Evolutionary conservation across 1,140 invertebrate genomes (phyloP), one percentile per base, ranked within the genome.

Genomic region (Meloidogyne exigua): DNA sequence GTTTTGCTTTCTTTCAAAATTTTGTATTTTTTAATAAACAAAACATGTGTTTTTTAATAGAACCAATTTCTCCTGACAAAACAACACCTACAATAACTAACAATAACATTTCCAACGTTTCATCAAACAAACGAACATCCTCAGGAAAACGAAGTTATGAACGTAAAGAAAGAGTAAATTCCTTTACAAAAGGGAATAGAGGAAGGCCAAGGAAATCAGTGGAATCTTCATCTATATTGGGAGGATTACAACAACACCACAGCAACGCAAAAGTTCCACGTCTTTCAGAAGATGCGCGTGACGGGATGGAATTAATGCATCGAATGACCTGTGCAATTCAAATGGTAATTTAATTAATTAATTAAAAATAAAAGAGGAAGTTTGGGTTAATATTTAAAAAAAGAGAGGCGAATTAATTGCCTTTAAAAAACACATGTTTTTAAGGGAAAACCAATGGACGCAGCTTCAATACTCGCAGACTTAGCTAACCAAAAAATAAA

Each of bases 251-350:
- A n/a, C n/a, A 42, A 15, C 49, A 57, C 21, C 73, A 77, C 25
- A 32, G 77, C 39, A 57, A 21, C 57, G 62, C 63, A 9, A 81
- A 81, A 57, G 69, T 62, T 32, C 25, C 68, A 10, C 63, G 68
- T 32, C 23, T 82, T 23, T 84, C 82, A 32, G 74, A 70, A 15
- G 81, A 82, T 44, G 81, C 81, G 13, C 28, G 78, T 42, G 81
- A 82, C 18, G 81, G 81, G 2, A 82, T 82, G 42, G 81, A 82
- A 39, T 36, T 82, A 13, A 80, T 84, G 77, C 81, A 82, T 76
- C 72, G 65, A 32, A 73, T 73, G 72, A 73, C 72, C 7, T 65
- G 62, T 11, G 62, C 72, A 5, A 65, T 73, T 18, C 72, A 73
- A 32, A 65, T 65, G 72, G 69, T 71, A n/a, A 42, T 25, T 42